These are phyloP conservation scores for Cephalopholis sonnerati DNA, from an alignment of 2,113 vertebrate genomes.

Conservation along the genomic window DNA sequence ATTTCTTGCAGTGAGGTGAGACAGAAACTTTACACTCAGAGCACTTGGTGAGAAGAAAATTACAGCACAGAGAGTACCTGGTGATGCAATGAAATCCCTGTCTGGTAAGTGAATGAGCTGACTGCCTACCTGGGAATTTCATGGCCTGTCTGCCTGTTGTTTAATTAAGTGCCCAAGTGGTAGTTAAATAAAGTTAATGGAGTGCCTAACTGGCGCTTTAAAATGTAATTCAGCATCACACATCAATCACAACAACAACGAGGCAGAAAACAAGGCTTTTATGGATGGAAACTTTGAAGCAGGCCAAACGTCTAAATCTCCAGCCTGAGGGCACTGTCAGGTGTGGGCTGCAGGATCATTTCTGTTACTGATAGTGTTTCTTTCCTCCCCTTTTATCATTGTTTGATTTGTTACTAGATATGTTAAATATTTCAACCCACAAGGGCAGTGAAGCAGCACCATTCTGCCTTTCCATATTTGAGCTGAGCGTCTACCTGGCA, in stretches of 20 bases:
- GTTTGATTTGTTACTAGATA: not conserved
- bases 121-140: slow-evolving; percentile 3
- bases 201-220: slow-evolving; percentile 37
- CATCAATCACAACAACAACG: slow-evolving; percentile 23
- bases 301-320: not conserved
- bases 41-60: not conserved
- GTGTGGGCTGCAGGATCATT: not conserved
- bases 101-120: not conserved
- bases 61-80: not conserved
- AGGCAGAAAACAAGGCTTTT: slow-evolving; percentile 4
- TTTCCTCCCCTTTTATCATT: not conserved
- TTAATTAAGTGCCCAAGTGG: slow-evolving; percentile 27
- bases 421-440: not conserved
- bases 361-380: not conserved
- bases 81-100: not conserved
- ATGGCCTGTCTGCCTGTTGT: not conserved
- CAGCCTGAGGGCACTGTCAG: not conserved
- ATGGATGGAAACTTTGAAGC: not conserved
- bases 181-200: slow-evolving; percentile 31
- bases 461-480: not conserved
- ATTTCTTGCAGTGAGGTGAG: not conserved
- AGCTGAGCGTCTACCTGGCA: not conserved
- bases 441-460: not conserved
- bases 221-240: slow-evolving; percentile 19
- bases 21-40: not conserved